These are phyloP conservation scores for Scaptomyza parva DNA, from an alignment of 2,888 invertebrate genomes.

Conservation along the genomic window DNA sequence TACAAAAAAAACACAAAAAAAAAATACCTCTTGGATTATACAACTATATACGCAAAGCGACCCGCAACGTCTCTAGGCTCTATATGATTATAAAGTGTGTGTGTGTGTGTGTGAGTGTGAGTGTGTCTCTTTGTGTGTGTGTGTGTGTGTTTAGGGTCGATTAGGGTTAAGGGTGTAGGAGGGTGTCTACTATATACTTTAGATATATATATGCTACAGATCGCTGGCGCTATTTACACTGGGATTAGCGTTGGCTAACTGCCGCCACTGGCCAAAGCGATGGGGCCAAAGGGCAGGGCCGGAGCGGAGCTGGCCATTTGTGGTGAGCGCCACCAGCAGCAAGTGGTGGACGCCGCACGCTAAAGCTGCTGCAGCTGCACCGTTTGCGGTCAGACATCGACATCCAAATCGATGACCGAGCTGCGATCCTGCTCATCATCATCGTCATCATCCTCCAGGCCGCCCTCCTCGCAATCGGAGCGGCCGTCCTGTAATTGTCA, in stretches of 20 bases:
- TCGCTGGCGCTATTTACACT: slow-evolving; percentile 56
- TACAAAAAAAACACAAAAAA: slow-evolving; percentile 30
- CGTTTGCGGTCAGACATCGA: slow-evolving; percentile 84
- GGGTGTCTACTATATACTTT: slow-evolving; percentile 37
- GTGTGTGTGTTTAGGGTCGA: slow-evolving; percentile 2
- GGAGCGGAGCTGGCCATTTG: slow-evolving; percentile 17
- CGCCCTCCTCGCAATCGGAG: slow-evolving; percentile 71
- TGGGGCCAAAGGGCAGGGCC: slow-evolving; percentile 22
- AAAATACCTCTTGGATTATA: slow-evolving; percentile 22
- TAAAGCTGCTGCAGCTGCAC: slow-evolving; percentile 65
- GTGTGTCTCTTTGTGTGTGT: too few species aligned
- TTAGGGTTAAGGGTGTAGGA: neutral
- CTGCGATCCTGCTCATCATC: slow-evolving; percentile 82
- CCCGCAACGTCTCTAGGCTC: slow-evolving; percentile 64
- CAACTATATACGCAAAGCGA: slow-evolving; percentile 61
- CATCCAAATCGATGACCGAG: slow-evolving; percentile 84
- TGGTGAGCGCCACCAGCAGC: slow-evolving; percentile 27
- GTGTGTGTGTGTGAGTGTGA: slow-evolving; percentile 10
- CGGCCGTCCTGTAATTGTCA: slow-evolving; percentile 85
- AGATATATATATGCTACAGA: slow-evolving; percentile 64
- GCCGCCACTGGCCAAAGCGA: slow-evolving; percentile 32
- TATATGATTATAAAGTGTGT: slow-evolving; percentile 47
- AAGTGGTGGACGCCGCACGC: slow-evolving; percentile 50
- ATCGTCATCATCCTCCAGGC: slow-evolving; percentile 75
- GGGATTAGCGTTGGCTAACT: slow-evolving; percentile 52